phyloP scores from a whole-genome alignment of 1,140 invertebrate genomes.

The Aradophagus sp. region DNA sequence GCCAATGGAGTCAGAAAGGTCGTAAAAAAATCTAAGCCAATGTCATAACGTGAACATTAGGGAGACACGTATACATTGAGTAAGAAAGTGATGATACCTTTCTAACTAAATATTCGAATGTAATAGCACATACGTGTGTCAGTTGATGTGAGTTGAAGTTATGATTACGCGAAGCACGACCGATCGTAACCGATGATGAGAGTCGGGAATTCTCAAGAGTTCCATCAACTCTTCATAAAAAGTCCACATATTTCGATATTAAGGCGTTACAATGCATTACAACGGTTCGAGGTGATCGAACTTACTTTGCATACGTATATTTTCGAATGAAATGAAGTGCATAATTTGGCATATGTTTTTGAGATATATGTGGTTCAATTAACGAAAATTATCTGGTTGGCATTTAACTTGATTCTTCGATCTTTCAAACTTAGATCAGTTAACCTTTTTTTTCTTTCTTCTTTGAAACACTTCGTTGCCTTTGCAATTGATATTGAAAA shows the following conservation, averaged over 20 bases:
- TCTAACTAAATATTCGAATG: conserved; percentile 54
- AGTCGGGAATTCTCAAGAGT: conserved; percentile 35
- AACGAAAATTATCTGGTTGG: too few species aligned
- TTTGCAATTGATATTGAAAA: too few species aligned
- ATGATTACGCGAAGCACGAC: conserved; percentile 54
- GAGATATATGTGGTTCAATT: too few species aligned
- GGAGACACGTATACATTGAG: conserved; percentile 51
- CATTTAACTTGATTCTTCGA: too few species aligned
- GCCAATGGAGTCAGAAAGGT: conserved; percentile 50
- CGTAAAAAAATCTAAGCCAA: conserved; percentile 52
- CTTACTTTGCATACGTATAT: neutral
- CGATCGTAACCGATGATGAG: conserved; percentile 48
- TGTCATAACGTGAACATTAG: conserved; percentile 59
- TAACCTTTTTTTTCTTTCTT: too few species aligned
- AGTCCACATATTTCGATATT: conserved; percentile 20
- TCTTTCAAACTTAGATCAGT: too few species aligned
- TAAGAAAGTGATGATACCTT: conserved; percentile 57
- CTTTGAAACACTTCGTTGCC: too few species aligned
- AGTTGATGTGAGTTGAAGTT: conserved; percentile 44
- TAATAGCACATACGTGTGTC: conserved; percentile 31
- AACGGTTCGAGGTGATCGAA: conserved; percentile 1
- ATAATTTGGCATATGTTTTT: too few species aligned
- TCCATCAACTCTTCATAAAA: conserved; percentile 27
- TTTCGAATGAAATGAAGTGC: too few species aligned
- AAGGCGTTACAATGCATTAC: conserved; percentile 6